phyloP scores from a whole-genome alignment of 2,797 vertebrate species.

The Synaphobranchus kaupii region DNA sequence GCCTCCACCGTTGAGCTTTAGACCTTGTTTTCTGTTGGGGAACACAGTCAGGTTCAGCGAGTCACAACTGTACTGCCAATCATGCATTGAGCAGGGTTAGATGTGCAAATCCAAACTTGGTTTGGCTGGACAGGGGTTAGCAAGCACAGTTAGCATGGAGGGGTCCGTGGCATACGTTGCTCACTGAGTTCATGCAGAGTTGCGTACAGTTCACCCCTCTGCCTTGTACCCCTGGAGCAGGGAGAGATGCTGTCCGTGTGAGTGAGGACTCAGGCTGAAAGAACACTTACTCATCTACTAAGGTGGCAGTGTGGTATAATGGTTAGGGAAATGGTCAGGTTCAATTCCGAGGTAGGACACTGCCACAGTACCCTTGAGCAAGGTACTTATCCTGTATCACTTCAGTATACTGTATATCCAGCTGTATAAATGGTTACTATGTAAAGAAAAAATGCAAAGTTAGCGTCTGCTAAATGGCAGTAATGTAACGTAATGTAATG shows the following conservation, averaged over 20 bases:
- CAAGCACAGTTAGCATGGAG: not conserved
- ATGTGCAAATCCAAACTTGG: not conserved
- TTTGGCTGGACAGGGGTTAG: not conserved
- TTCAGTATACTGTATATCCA: no score
- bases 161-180: not conserved
- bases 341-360: no score
- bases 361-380: no score
- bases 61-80: not conserved
- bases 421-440: no score
- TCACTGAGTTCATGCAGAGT: not conserved
- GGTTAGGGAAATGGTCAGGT: no score
- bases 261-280: not conserved
- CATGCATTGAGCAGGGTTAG: not conserved
- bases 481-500: no score
- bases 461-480: no score
- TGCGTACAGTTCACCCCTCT: not conserved
- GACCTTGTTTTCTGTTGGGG: slow-evolving; percentile 41
- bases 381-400: no score
- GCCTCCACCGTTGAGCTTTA: slow-evolving; percentile 50
- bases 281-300: not conserved
- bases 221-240: not conserved
- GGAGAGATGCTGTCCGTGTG: not conserved
- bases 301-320: no score
- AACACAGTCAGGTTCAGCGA: slow-evolving; percentile 19
- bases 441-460: no score